These are phyloP conservation scores for Eulemur rubriventer DNA, from an alignment of 2,797 vertebrate genomes.

Conservation along the genomic window DNA sequence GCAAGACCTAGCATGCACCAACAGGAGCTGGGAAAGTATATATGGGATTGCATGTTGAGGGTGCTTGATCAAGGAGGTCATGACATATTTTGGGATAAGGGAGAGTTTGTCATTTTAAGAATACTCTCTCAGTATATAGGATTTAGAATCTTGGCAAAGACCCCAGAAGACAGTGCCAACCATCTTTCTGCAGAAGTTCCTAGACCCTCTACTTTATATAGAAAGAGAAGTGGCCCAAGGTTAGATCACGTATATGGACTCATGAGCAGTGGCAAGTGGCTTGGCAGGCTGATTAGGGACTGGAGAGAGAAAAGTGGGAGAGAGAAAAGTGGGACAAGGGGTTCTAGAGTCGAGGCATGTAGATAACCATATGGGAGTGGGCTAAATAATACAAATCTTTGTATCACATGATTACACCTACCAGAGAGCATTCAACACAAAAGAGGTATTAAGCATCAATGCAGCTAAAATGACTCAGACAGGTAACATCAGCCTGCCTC, in stretches of 20 bases:
- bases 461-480: not conserved
- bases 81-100: not conserved
- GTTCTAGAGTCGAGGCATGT: not conserved
- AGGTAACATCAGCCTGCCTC: not conserved
- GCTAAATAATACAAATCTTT: not conserved
- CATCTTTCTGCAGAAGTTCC: not conserved
- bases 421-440: not conserved
- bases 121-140: not conserved
- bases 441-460: not conserved
- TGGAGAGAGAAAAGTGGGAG: not conserved
- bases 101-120: not conserved
- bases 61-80: not conserved
- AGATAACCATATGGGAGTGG: not conserved
- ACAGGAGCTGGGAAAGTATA: not conserved
- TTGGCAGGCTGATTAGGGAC: not conserved
- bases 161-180: not conserved
- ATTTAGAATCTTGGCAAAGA: not conserved
- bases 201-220: not conserved
- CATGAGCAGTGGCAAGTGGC: not conserved
- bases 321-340: not conserved
- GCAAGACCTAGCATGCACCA: not conserved
- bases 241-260: not conserved
- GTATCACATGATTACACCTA: not conserved
- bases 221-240: not conserved
- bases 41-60: not conserved